Base-by-base conservation (phyloP, 2,888 invertebrate species). In the Neoascia interrupta region DNA sequence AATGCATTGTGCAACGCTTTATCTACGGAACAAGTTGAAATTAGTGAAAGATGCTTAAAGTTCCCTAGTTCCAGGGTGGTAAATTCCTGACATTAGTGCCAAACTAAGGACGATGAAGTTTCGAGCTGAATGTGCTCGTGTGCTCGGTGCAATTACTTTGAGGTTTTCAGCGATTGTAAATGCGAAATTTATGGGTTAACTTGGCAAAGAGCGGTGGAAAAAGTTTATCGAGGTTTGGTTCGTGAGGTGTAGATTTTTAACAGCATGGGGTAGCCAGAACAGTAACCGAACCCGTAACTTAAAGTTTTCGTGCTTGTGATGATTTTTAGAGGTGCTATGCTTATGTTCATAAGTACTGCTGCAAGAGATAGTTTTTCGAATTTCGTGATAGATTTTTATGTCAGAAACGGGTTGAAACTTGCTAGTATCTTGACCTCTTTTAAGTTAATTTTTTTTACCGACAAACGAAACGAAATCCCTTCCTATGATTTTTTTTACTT, bases 141-240 rank as follows among this genome's bases (percentile, higher is more conserved):
- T 31, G 16, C 28, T 16, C 28, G 18, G 34, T 31, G 72, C 72
- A 64, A 76, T 76, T 76, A 76, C 76, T 76, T 76, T 54, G 72
- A 60, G 72, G 60, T 76, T 76, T 76, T 76, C 76, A 72, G 64
- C 72, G 72, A 72, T 64, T 70, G 69, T 75, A 43, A 75, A 75
- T 69, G 28, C 49, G 49, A 58, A 75, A 69, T 75, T 75, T 75
- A 75, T 69, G 21, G 61, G 8, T 47, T 56, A 75, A 69, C 63
- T 75, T 61, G 34, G 47, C 18, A 10, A 8, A 18, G 19, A 28
- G 45, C 5, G 39, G 37, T 45, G 36, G 43, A 26, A 11, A 45
- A 56, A 76, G 13, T 58, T 64, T 31, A 26, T 47, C 53, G 31
- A 21, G 15, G 1, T 26, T 23, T 43, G 26, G 43, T 34, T 13